Evolutionary conservation across 35 echinoderm and acorn worm genomes (phyloP).

Genomic region (Stichopus chloronotus): DNA sequence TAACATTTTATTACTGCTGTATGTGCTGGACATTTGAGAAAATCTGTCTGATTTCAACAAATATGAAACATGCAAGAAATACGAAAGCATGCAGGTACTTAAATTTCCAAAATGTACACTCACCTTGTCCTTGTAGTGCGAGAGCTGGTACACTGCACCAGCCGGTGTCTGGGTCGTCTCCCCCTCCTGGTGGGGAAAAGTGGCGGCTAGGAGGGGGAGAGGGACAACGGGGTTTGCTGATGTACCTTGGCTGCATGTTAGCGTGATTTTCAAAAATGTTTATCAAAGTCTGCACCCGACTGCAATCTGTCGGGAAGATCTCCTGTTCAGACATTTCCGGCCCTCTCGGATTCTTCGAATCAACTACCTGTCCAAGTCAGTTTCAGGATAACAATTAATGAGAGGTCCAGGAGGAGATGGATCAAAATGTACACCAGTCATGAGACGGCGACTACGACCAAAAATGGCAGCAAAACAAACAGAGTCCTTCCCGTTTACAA

Average conservation of each 20-base stretch:
- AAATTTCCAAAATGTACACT: background rate
- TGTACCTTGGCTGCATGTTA: background rate
- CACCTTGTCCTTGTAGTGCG: slow-evolving; percentile 27
- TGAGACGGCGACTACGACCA: too few species aligned
- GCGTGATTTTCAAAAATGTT: slow-evolving; percentile 16
- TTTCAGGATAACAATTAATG: too few species aligned
- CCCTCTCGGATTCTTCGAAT: background rate
- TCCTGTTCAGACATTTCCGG: background rate
- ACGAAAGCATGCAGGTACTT: too few species aligned
- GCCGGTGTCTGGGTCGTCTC: background rate
- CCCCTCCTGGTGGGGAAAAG: background rate
- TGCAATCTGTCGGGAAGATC: background rate
- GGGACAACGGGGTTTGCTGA: background rate
- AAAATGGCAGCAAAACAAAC: too few species aligned
- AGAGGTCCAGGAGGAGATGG: too few species aligned
- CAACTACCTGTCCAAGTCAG: background rate
- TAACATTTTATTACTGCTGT: too few species aligned
- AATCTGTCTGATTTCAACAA: too few species aligned
- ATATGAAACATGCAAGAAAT: too few species aligned
- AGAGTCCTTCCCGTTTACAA: too few species aligned
- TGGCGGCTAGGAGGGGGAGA: background rate
- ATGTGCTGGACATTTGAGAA: too few species aligned
- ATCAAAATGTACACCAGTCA: too few species aligned
- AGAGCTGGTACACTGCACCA: slow-evolving; percentile 38
- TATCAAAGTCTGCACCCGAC: background rate